phyloP scores from a whole-genome alignment of 2,888 invertebrate species.

The Lasioglossum zephyrum region DNA sequence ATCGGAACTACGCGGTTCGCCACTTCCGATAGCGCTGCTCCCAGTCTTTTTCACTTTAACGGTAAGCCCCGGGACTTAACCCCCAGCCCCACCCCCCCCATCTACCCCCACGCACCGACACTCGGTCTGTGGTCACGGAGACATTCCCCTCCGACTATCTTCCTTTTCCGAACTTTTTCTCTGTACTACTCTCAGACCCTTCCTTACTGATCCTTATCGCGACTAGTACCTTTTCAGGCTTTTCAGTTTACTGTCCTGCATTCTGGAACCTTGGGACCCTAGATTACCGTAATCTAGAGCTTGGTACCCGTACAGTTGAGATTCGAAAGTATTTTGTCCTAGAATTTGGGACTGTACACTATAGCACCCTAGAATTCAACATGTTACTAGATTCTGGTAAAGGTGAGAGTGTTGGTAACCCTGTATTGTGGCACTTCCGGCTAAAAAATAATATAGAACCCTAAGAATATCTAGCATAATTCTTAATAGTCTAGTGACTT shows the following conservation, averaged over 20 bases:
- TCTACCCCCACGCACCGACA: background rate
- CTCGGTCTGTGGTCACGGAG: background rate
- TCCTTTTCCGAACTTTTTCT: background rate
- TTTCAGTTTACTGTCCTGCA: background rate
- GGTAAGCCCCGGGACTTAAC: conserved; percentile 75
- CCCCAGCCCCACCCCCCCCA: background rate
- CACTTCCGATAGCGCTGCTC: conserved; percentile 84
- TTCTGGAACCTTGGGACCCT: background rate
- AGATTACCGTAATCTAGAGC: background rate
- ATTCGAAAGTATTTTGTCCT: background rate
- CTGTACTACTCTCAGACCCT: background rate
- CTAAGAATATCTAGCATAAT: background rate
- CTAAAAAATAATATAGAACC: background rate
- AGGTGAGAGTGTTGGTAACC: background rate
- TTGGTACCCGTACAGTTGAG: background rate
- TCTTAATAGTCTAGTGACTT: background rate
- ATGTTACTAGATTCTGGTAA: background rate
- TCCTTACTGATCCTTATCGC: background rate
- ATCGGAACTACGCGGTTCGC: conserved; percentile 84
- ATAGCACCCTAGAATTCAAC: background rate
- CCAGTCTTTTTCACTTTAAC: conserved; percentile 85
- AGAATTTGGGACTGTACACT: background rate
- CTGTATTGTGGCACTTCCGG: background rate
- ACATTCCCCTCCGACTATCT: background rate
- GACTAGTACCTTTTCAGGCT: background rate